phyloP scores from a whole-genome alignment of 1,140 invertebrate genomes.

The Drosophila baimaii region DNA sequence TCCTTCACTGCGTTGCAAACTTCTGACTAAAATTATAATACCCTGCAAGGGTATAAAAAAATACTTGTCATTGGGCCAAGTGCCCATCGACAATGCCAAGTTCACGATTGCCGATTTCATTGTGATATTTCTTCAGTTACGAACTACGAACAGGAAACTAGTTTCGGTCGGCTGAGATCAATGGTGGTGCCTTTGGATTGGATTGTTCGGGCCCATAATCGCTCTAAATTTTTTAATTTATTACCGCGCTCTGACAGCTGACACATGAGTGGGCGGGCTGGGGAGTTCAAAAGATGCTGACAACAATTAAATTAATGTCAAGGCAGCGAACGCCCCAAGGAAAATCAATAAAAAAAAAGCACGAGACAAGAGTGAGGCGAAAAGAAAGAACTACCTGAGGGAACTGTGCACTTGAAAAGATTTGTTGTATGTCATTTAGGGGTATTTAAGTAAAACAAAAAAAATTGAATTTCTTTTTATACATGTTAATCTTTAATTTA shows the following conservation, averaged over 20 bases:
- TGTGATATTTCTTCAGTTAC: conserved; percentile 34
- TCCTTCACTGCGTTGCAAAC: too few species aligned
- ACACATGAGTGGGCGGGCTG: conserved; percentile 35
- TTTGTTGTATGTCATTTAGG: neutral
- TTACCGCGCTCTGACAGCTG: conserved; percentile 68
- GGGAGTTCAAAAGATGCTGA: conserved; percentile 78
- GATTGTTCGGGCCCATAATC: conserved; percentile 68
- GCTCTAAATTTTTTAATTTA: conserved; percentile 77
- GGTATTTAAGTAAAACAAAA: too few species aligned
- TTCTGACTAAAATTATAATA: too few species aligned
- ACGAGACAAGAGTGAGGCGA: conserved; percentile 19
- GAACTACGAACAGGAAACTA: conserved; percentile 67
- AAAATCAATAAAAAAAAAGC: conserved; percentile 66
- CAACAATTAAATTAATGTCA: conserved; percentile 83
- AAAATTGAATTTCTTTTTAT: too few species aligned
- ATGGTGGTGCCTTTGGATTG: conserved; percentile 45
- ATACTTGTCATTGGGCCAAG: conserved; percentile 64
- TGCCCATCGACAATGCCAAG: conserved; percentile 38
- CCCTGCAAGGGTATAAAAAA: too few species aligned
- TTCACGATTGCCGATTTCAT: conserved; percentile 34
- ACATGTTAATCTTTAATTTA: too few species aligned
- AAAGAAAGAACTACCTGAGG: conserved; percentile 39
- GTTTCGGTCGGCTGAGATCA: conserved; percentile 74
- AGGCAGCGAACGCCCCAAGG: conserved; percentile 51
- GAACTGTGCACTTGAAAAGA: conserved; percentile 9